Percentiles rank a stretch among this genome's conserved stretches.
phyloP scores from a whole-genome alignment of 1,140 invertebrate genomes.

The Caerostris extrusa region DNA sequence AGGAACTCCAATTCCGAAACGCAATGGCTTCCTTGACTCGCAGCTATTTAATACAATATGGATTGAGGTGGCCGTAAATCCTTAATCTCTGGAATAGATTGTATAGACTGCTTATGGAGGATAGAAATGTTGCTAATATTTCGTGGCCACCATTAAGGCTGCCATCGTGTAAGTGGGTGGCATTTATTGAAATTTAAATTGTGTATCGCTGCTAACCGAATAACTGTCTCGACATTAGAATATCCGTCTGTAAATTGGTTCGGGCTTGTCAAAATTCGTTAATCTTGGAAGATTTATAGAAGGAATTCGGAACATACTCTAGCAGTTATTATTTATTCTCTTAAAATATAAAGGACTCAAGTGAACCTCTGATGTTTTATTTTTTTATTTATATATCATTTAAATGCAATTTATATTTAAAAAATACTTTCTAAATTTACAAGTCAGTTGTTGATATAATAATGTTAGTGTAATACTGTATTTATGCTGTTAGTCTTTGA shows the following conservation, averaged over 20 bases:
- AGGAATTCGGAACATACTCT: too few species aligned
- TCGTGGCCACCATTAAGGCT: slow-evolving; percentile 22
- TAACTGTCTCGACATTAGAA: slow-evolving; percentile 11
- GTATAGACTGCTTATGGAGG: slow-evolving; percentile 30
- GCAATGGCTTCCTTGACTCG: slow-evolving; percentile 48
- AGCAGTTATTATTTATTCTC: too few species aligned
- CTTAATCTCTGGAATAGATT: slow-evolving; percentile 44
- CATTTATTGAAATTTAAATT: slow-evolving; percentile 47
- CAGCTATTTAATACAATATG: slow-evolving; percentile 72
- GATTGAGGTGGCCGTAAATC: slow-evolving; percentile 52
- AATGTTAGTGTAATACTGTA: too few species aligned
- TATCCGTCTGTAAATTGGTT: not conserved
- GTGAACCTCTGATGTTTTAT: too few species aligned
- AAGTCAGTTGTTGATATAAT: too few species aligned
- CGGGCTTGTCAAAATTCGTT: not conserved
- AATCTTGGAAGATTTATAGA: not conserved
- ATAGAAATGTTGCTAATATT: slow-evolving; percentile 60
- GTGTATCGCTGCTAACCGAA: slow-evolving; percentile 11
- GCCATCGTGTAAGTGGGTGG: slow-evolving; percentile 13
- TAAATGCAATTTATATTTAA: too few species aligned
- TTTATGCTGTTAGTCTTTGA: too few species aligned
- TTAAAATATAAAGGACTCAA: too few species aligned
- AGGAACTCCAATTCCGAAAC: slow-evolving; percentile 17
- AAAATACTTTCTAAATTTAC: too few species aligned
- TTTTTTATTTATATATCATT: too few species aligned